These are phyloP conservation scores for Gavialis gangeticus DNA, from an alignment of 2,113 vertebrate species.

Conservation along the genomic window DNA sequence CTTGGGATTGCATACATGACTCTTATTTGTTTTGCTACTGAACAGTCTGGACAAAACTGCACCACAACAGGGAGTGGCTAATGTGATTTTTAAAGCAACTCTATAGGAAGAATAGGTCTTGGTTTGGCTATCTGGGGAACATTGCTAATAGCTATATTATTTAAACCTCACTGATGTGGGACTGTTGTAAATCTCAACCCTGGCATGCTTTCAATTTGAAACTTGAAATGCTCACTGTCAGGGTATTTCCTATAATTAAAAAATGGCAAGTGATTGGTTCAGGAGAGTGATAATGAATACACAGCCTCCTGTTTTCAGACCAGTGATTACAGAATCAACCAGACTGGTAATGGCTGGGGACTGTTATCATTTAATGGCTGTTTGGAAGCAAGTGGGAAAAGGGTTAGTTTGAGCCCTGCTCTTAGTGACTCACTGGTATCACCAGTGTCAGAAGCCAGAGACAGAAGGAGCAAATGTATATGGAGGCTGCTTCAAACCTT, in stretches of 20 bases:
- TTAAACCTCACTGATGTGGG: background rate
- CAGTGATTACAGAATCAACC: background rate
- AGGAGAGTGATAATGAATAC: fast-evolving
- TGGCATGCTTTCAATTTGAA: fast-evolving
- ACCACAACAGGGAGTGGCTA: background rate
- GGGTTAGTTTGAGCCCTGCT: background rate
- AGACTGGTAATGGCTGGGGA: background rate
- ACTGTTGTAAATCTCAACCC: background rate
- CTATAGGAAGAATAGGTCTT: background rate
- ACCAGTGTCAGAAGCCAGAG: background rate
- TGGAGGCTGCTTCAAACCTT: background rate
- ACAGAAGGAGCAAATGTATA: fast-evolving
- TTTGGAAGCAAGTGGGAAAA: background rate
- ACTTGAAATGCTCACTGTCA: constrained; percentile 26
- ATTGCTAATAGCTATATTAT: background rate
- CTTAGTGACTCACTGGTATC: background rate
- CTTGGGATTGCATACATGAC: constrained; percentile 11
- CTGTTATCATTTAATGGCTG: background rate
- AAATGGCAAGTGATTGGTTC: background rate
- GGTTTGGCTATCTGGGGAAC: background rate
- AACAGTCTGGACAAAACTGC: background rate
- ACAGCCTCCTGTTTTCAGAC: background rate
- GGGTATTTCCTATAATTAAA: constrained; percentile 29
- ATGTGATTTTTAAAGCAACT: too few species aligned
- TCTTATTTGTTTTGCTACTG: constrained; percentile 4